Evolutionary conservation across 2,113 vertebrate genomes (phyloP).

Genomic region (Nerophis ophidion): DNA sequence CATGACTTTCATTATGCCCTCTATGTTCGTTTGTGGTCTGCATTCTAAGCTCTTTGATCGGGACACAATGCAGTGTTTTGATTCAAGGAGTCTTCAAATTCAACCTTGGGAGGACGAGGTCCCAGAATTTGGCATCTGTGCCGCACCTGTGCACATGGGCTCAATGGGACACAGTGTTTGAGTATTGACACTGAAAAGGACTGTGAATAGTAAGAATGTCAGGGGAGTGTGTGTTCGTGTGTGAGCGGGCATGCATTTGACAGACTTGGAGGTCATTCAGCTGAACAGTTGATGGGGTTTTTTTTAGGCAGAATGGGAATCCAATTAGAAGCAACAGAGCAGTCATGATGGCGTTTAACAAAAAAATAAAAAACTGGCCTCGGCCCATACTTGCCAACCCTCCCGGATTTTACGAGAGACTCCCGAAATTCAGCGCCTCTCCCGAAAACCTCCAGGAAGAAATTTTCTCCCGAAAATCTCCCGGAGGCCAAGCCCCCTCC

Average conservation of each 20-base stretch:
- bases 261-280: constrained; percentile 53
- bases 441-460: too few species aligned
- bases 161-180: neutral
- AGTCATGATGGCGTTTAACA: constrained; percentile 57
- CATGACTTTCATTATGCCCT: neutral
- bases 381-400: too few species aligned
- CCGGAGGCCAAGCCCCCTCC: too few species aligned
- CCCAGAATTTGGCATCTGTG: too few species aligned
- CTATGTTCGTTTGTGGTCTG: too few species aligned
- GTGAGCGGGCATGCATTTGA: constrained; percentile 8
- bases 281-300: constrained; percentile 43
- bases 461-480: too few species aligned
- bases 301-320: constrained; percentile 56
- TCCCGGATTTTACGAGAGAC: too few species aligned
- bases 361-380: constrained; percentile 61
- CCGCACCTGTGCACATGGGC: neutral
- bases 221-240: neutral
- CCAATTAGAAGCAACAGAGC: constrained; percentile 55
- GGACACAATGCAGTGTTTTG: too few species aligned
- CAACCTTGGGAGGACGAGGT: too few species aligned
- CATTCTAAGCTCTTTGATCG: too few species aligned
- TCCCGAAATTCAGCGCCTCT: too few species aligned
- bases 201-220: neutral
- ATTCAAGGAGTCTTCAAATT: too few species aligned
- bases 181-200: neutral